Base-by-base conservation (phyloP, 2,888 invertebrate genomes). In the Folsomia candida region DNA sequence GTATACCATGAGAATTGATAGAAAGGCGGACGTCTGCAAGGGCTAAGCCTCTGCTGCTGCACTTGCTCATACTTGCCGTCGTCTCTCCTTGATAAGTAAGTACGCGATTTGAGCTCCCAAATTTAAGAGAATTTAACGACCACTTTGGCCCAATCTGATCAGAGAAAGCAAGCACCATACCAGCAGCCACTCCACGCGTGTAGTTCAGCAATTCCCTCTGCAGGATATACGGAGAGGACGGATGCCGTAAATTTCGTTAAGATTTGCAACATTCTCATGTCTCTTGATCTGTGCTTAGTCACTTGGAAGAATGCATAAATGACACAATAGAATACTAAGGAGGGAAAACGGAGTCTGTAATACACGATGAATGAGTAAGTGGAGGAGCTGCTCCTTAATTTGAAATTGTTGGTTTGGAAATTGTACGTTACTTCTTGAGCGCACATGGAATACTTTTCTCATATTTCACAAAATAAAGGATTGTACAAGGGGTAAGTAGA, bases 191-290 rank as follows among this genome's bases (percentile, higher is more conserved):
- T n/a, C n/a, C n/a, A n/a, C 37, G 37, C 4, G 14, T 37, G 37
- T 4, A 37, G 37, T 37, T 37, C n/a, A n/a, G n/a, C n/a, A n/a
- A n/a, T n/a, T n/a, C n/a, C n/a, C n/a, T n/a, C n/a, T n/a, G n/a
- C n/a, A n/a, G n/a, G n/a, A n/a, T n/a, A 24, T 4, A 22, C 6
- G 59, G 59, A 29, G 61, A 61, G 14, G 29, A 61, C 61, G 61
- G 61, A 61, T 61, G 61, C 28, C 26, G 61, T 26, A 61, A 28
- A 61, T 61, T 61, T 61, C 28, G n/a, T n/a, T 27, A 61, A 27
- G 61, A 61, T 61, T 61, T 61, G 61, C 61, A 61, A 59, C 59
- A 59, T 59, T 59, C 27, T 59, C 24, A 25, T 59, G 59, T 59
- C 59, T 59, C 59, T 57, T 59, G 24, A 54, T 54, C 54, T 54